Evolutionary conservation across 2,888 invertebrate genomes (phyloP), one percentile per base, ranked within the genome.

Genomic region (Fragum whitleyi): DNA sequence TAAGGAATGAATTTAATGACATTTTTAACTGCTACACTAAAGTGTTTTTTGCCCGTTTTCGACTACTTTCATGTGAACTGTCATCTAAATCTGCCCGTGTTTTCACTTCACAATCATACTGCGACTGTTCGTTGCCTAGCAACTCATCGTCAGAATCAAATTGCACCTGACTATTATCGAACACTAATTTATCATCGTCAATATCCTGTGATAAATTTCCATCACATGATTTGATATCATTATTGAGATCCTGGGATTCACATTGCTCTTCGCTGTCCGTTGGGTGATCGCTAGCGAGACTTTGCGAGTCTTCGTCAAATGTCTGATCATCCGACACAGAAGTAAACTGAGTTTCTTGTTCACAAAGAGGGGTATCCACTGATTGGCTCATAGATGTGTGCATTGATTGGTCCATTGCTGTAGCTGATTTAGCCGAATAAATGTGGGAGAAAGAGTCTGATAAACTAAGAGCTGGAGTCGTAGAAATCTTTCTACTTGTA

Each of bases 381-480:
- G 73, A 76, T 26, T 78, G 78, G 32, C 51, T 73, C 65, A 65
- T 42, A 14, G 65, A 65, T 1, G 42, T 65, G 36, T 69, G 39
- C 67, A 53, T 59, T 73, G 79, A 83, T 79, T 83, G 83, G 79
- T 79, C 76, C 57, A 62, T 69, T 51, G 62, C 29, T 39, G 51
- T 53, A 61, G 69, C 28, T 53, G 72, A 69, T 70, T 70, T 70
- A 29, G 69, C 23, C 42, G 67, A 68, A 39, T 73, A 47, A 23
- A 73, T 75, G 39, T 74, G 73, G 65, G 83, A 55, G 36, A 73
- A 83, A 23, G 79, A 75, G 65, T 85, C 83, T 86, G 87, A 86
- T 80, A 85, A 81, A 87, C 80, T 83, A 65, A 79, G 67, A 62
- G 78, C 53, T 47, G 79, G 81, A 53, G 87, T 79, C 51, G 83